Base-by-base conservation (phyloP, 2,797 vertebrate species). In the Sebastes minor region DNA sequence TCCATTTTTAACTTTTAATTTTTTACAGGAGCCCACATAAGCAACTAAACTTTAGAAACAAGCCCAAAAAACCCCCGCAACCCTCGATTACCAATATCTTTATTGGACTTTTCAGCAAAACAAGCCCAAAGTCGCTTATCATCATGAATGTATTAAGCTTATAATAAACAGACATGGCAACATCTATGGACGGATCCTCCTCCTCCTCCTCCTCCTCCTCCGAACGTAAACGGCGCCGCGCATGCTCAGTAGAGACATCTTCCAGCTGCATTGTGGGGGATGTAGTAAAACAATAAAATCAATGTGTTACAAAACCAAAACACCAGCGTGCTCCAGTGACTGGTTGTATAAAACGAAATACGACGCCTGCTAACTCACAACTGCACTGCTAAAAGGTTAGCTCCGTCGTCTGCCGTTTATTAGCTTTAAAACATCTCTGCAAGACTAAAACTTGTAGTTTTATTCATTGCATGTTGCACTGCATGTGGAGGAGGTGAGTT, bases 251-350 rank as follows among this genome's bases (percentile, higher is more conserved):
- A 1, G 12, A 4, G 7, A 18, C 18, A 0, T 33, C 32, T 1
- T 0, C 2, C 30, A 1, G 0, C 13, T 63, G 91, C 77, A 84
- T 78, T 76, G 10, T 87, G 91, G 93, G 87, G 61, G 78, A 35
- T 77, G 87, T 38, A 87, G 87, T 92, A 63, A 1, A 4, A 33
- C 0, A 1, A 12, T 6, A 3, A 65, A 84, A 76, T 46, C 27
- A 0, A 18, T 0, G 4, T 0, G 83, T 94, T 93, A 95, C 68
- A 69, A 92, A 93, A 94, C 79, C 70, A 0, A 5, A 18, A 57
- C 61, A 42, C 1, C 8, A n/a, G 3, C 61, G 32, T 22, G 71
- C 11, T 80, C 38, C 10, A 33, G 80, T 80, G 80, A 84, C 46
- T 18, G 42, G 57, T 89, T 86, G 82, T 53, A 4, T 87, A 87